Evolutionary conservation across 2,113 vertebrate genomes (phyloP).

Genomic region (Myiagra hebetior): DNA sequence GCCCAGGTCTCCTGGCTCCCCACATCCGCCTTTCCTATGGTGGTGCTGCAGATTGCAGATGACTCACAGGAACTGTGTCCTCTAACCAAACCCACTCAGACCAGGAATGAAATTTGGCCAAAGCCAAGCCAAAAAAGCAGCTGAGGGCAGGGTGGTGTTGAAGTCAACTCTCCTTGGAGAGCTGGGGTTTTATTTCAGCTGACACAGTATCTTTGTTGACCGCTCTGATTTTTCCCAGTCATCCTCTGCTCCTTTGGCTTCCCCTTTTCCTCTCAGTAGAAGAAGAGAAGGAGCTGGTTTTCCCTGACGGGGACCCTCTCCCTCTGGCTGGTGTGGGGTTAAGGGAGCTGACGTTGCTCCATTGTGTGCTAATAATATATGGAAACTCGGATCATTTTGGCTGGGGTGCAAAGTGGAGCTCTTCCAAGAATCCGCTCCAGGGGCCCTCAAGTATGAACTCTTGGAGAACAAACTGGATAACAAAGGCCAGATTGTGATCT

Average conservation of each 20-base stretch:
- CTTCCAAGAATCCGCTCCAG: slow-evolving; percentile 42
- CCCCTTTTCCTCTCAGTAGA: not conserved
- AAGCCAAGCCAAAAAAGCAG: not conserved
- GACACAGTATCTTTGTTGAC: not conserved
- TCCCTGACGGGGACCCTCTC: not conserved
- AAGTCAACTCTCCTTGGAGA: not conserved
- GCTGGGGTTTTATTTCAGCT: not conserved
- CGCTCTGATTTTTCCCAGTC: fast-evolving
- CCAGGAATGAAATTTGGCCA: not conserved
- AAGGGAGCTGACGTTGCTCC: slow-evolving; percentile 38
- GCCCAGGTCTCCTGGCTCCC: not conserved
- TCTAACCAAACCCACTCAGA: slow-evolving; percentile 10
- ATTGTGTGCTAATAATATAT: slow-evolving; percentile 59
- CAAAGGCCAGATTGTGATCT: slow-evolving; percentile 61
- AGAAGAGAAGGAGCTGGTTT: not conserved
- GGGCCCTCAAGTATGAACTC: slow-evolving; percentile 30
- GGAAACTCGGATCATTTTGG: slow-evolving; percentile 27
- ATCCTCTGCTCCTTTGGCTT: not conserved
- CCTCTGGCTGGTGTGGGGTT: not conserved
- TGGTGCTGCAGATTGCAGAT: not conserved
- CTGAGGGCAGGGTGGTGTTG: not conserved
- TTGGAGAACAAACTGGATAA: slow-evolving; percentile 52
- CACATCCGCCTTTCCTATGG: not conserved
- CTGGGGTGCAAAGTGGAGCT: slow-evolving; percentile 42
- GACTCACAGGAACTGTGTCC: slow-evolving; percentile 33